These are phyloP conservation scores for Idaea straminata DNA, from an alignment of 2,888 invertebrate species.

Conservation along the genomic window DNA sequence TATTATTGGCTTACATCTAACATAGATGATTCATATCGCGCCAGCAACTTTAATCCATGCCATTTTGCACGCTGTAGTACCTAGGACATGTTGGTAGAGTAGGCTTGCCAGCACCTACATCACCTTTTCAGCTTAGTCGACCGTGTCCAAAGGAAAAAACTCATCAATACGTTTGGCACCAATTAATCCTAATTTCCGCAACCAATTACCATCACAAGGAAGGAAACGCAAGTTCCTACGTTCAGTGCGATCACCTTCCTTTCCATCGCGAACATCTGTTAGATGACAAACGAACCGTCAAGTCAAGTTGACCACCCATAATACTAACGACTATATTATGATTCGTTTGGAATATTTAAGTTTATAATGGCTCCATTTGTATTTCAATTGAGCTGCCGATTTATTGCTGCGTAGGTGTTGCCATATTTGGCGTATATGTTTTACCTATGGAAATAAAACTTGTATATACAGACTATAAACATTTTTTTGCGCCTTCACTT, in stretches of 20 bases:
- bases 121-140: no score
- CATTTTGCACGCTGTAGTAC: no score
- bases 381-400: neutral
- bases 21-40: no score
- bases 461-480: neutral
- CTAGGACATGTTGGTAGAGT: no score
- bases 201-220: neutral
- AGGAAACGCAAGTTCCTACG: neutral
- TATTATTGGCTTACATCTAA: no score
- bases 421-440: neutral
- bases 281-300: neutral
- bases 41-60: no score
- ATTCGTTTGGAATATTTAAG: neutral
- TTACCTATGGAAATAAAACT: neutral
- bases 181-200: neutral
- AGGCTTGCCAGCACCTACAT: no score
- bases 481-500: neutral
- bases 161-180: no score
- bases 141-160: no score
- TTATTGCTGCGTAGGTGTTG: neutral
- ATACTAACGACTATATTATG: neutral
- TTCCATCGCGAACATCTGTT: neutral
- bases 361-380: neutral
- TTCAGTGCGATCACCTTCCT: neutral
- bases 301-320: neutral